phyloP scores from a whole-genome alignment of 2,888 invertebrate species.

The Drosophila kuntzei region DNA sequence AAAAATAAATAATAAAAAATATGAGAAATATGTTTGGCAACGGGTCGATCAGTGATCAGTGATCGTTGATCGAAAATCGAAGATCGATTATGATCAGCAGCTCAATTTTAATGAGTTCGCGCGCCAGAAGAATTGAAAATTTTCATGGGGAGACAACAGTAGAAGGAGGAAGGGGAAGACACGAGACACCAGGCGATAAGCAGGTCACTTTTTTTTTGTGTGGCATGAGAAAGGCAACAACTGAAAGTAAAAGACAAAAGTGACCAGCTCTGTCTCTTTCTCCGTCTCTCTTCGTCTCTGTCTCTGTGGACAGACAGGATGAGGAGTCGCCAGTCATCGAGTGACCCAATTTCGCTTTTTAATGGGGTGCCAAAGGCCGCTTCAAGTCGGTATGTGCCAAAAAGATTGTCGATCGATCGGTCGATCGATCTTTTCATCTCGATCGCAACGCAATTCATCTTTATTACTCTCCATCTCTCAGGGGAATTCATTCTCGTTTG shows the following conservation, averaged over 20 bases:
- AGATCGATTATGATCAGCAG: conserved; percentile 79
- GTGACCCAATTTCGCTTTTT: conserved; percentile 77
- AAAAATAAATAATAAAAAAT: conserved; percentile 42
- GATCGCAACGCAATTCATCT: conserved; percentile 65
- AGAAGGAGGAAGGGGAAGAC: not conserved
- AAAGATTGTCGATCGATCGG: conserved; percentile 48
- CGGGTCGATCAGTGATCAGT: conserved; percentile 48
- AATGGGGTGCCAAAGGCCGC: conserved; percentile 83
- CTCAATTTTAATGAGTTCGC: conserved; percentile 76
- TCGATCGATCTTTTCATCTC: conserved; percentile 33
- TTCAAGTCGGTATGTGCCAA: conserved; percentile 55
- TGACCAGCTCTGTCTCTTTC: not conserved
- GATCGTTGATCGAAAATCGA: conserved; percentile 29
- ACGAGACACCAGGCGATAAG: conserved; percentile 43
- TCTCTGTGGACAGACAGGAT: conserved; percentile 46
- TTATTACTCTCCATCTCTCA: conserved; percentile 50
- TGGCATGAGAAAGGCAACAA: conserved; percentile 65
- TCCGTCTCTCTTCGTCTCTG: not conserved
- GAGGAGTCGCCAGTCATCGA: conserved; percentile 31
- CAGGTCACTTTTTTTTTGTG: conserved; percentile 69
- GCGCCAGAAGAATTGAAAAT: conserved; percentile 43
- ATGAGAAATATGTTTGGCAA: conserved; percentile 76
- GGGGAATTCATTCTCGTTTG: conserved; percentile 23
- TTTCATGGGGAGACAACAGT: not conserved
- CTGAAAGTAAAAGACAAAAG: conserved; percentile 74